These are phyloP conservation scores for Protaetia brevitarsis DNA, from an alignment of 1,140 invertebrate genomes.

Conservation along the genomic window DNA sequence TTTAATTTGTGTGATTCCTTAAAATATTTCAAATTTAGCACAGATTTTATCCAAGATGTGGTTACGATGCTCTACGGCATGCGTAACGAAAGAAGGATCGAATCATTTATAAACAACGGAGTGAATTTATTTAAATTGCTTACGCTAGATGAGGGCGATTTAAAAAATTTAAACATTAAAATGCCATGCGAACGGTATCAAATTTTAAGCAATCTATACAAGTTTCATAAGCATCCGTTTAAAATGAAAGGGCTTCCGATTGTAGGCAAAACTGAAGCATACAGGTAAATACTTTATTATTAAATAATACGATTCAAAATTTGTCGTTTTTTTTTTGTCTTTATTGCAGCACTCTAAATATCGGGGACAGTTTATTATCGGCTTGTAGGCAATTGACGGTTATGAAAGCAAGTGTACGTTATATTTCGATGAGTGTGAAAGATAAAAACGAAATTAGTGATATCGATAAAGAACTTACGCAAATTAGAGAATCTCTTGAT, in stretches of 20 bases:
- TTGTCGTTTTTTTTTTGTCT: too few species aligned
- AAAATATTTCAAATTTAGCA: slow-evolving; percentile 36
- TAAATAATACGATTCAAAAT: background rate
- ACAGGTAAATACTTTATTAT: slow-evolving; percentile 27
- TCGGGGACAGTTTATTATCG: slow-evolving; percentile 35
- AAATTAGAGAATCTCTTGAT: background rate
- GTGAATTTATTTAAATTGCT: slow-evolving; percentile 47
- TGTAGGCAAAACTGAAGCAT: slow-evolving; percentile 29
- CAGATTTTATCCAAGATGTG: slow-evolving; percentile 50
- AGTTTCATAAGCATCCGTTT: slow-evolving; percentile 44
- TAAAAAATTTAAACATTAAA: slow-evolving; percentile 45
- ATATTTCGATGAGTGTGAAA: slow-evolving; percentile 33
- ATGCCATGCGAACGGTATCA: slow-evolving; percentile 49
- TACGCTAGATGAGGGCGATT: slow-evolving; percentile 43
- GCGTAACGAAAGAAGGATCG: slow-evolving; percentile 42
- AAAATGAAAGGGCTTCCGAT: slow-evolving; percentile 38
- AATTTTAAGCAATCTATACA: slow-evolving; percentile 48
- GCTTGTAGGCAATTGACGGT: slow-evolving; percentile 37
- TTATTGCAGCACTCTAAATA: slow-evolving; percentile 39
- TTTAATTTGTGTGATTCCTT: too few species aligned
- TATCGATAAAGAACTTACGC: background rate
- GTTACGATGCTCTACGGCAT: slow-evolving; percentile 48
- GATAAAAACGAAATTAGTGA: background rate
- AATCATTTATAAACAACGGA: slow-evolving; percentile 46
- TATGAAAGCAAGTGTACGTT: slow-evolving; percentile 41